Evolutionary conservation across 2,888 invertebrate species (phyloP), one percentile per base, ranked within the genome.

Genomic region (Minunthozetes semirufus): DNA sequence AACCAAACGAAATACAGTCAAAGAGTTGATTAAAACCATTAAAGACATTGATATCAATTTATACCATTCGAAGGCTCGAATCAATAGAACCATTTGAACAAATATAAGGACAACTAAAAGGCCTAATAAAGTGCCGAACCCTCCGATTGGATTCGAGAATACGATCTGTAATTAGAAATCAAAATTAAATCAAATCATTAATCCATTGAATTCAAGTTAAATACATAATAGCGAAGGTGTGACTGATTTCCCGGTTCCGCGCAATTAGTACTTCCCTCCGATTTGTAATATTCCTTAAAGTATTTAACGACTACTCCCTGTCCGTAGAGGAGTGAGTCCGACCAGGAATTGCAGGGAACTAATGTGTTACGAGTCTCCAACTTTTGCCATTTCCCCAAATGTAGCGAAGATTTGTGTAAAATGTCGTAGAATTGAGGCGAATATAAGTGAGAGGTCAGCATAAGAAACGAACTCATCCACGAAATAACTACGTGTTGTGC

Each of bases 51-150:
- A 91, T 68, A 96, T 83, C 76, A 94, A 88, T 82, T 93, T 91
- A 84, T 95, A 92, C 97, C 97, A 98, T 80, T 94, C 91, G 53
- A 88, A 87, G 19, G 90, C 89, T 78, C 90, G 88, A 79, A 92
- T 87, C 15, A 97, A 84, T 46, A 93, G 85, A 73, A 89, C 87
- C 76, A 97, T 85, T 83, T 95, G 92, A 68, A 90, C 86, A 0
- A 89, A 82, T 68, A 96, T 88, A 66, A 86, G 80, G 8, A 82
- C 78, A 76, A 83, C 81, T 48, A 85, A 83, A 22, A 93, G 83
- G 22, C 88, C 87, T 33, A 94, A 86, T 72, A 93, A 84, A 68
- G 89, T 85, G 80, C 90, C 89, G 71, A 92, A 86, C 72, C 93
- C 85, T 77, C 87, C 85, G 15, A 92, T 89, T 19, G 96, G 95